Evolutionary conservation across 2,888 invertebrate genomes (phyloP), one percentile per base, ranked within the genome.

Genomic region (Biston betularia): DNA sequence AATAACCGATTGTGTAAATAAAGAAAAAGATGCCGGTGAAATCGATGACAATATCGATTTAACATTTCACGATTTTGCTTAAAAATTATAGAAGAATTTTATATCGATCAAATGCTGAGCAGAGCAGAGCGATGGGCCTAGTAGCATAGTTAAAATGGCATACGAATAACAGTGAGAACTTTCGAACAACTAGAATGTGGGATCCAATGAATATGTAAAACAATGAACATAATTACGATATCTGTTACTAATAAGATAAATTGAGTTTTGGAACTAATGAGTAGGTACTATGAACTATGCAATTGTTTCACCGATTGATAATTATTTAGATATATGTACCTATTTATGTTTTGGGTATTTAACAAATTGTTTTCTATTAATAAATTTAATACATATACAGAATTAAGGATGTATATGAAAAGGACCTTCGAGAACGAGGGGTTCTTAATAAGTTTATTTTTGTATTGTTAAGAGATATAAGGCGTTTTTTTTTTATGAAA

Each of bases 121-220:
- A 12, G 49, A 14, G 46, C 10, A 45, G 14, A 48, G 9, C 24
- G 46, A 48, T 10, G 11, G 45, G 3, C 24, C 1, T 24, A 24
- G 24, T 24, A 24, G 24, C 24, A 24, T 24, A 24, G 24, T 24
- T 24, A 54, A 59, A 54, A 60, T 59, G 45, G 59, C 46, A 52
- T 65, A 66, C 52, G 54, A 8, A 42, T n/a, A 65, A 56, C 63
- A 65, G 70, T 48, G 68, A 69, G 63, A 72, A 70, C 57, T 64
- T 24, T 42, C n/a, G n/a, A 38, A 46, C 46, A 70, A 71, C 59
- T 74, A 53, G 72, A 64, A 64, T 74, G 74, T 74, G 74, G 65
- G 72, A 74, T 46, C 67, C 53, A 58, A 64, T 67, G 53, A 55
- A 59, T 57, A 71, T 72, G 69, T 60, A 53, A 69, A 67, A 65